These are phyloP conservation scores for Norana najaformis DNA, from an alignment of 2,888 invertebrate genomes.

Conservation along the genomic window DNA sequence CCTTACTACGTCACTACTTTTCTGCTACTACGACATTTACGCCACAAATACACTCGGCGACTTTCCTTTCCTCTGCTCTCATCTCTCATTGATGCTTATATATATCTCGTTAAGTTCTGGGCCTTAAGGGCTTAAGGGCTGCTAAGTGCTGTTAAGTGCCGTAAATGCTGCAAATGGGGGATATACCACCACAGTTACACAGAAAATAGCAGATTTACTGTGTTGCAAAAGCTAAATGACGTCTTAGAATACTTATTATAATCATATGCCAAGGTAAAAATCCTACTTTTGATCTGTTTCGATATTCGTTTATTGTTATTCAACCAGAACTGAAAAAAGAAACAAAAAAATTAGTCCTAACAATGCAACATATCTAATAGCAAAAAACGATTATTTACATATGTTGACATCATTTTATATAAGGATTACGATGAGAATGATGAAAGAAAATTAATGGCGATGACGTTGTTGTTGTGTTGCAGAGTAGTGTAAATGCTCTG, in stretches of 20 bases:
- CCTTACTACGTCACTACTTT: too few species aligned
- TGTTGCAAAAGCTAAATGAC: neutral
- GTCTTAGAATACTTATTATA: neutral
- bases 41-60: too few species aligned
- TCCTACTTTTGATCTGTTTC: constrained; percentile 79
- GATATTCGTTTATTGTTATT: constrained; percentile 86
- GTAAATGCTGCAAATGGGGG: too few species aligned
- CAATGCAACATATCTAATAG: neutral
- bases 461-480: too few species aligned
- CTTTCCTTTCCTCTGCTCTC: too few species aligned
- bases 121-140: too few species aligned
- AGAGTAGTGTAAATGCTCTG: too few species aligned
- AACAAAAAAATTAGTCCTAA: neutral
- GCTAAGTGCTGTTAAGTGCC: too few species aligned
- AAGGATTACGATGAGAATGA: neutral
- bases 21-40: too few species aligned
- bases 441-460: too few species aligned
- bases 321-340: constrained; percentile 73
- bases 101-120: too few species aligned
- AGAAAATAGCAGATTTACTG: neutral
- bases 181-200: neutral
- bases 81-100: too few species aligned
- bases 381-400: neutral
- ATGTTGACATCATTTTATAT: neutral
- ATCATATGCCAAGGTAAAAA: neutral